These are phyloP conservation scores for Dicranocentrus wangi DNA, from an alignment of 2,888 invertebrate genomes.

Conservation along the genomic window DNA sequence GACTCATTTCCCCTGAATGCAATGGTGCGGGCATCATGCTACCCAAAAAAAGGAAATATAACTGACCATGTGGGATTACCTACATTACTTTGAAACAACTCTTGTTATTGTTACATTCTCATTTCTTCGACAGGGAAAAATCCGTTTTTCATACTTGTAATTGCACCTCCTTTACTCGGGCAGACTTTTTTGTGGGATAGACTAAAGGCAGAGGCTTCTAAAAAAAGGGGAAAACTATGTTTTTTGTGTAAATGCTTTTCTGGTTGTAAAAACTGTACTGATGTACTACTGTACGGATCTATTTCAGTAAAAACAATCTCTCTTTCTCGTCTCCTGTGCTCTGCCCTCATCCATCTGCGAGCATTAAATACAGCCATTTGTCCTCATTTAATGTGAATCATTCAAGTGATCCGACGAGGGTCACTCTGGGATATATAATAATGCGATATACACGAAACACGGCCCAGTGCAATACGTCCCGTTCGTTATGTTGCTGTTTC, in stretches of 20 bases:
- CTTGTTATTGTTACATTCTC: constrained; percentile 32
- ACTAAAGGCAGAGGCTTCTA: not conserved
- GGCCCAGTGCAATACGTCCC: too few relatives aligned
- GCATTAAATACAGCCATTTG: constrained; percentile 23
- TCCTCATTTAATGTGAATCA: constrained; percentile 42
- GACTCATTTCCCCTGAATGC: too few relatives aligned
- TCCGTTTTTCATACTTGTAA: constrained; percentile 31
- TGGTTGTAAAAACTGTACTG: too few relatives aligned
- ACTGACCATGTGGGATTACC: constrained; percentile 41
- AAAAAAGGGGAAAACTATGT: not conserved
- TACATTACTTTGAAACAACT: constrained; percentile 21
- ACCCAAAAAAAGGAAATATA: constrained; percentile 13
- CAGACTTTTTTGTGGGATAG: too few relatives aligned
- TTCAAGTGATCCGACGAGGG: not conserved
- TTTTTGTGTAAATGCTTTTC: not conserved
- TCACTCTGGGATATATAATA: too few relatives aligned
- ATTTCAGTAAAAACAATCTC: constrained; percentile 1
- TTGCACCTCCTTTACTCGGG: constrained; percentile 5
- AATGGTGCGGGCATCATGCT: too few relatives aligned
- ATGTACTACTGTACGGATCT: not conserved
- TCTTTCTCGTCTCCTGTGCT: not conserved
- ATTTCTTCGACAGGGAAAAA: constrained; percentile 36
- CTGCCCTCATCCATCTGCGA: constrained; percentile 16
- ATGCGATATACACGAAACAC: too few relatives aligned
- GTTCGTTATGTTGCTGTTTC: too few relatives aligned